Percentiles rank a stretch among this genome's conserved stretches.
These are phyloP conservation scores for Conchocele bisecta DNA, from an alignment of 2,888 invertebrate species.

Conservation along the genomic window DNA sequence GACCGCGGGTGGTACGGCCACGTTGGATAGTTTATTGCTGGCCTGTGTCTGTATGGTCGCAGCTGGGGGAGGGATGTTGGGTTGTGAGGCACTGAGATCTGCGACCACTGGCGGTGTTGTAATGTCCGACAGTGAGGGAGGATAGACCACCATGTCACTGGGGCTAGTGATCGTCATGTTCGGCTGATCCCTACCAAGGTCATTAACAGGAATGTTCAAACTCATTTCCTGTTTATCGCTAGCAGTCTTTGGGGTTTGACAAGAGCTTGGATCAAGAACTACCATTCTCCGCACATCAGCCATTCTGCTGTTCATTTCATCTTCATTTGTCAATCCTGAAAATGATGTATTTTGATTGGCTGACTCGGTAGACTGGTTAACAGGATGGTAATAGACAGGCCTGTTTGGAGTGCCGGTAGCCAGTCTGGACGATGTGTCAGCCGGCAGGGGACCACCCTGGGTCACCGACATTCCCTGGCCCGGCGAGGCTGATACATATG, in stretches of 20 bases:
- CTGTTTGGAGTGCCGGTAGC: background rate
- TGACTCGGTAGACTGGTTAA: background rate
- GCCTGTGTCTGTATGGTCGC: too few relatives aligned
- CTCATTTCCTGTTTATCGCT: too few relatives aligned
- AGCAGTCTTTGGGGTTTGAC: too few relatives aligned
- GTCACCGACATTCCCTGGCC: too few relatives aligned
- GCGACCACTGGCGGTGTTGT: conserved; percentile 3
- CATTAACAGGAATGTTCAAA: too few relatives aligned
- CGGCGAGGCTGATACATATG: too few relatives aligned
- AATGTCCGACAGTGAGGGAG: background rate
- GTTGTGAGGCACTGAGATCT: conserved; percentile 14
- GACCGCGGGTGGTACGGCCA: too few relatives aligned
- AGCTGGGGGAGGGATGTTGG: background rate
- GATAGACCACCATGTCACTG: too few relatives aligned
- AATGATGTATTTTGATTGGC: background rate
- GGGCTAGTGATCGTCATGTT: too few relatives aligned
- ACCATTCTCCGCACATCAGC: conserved; percentile 19
- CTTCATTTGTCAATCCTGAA: background rate
- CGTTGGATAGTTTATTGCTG: too few relatives aligned
- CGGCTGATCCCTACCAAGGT: too few relatives aligned
- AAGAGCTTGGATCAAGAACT: conserved; percentile 32
- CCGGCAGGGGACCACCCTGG: background rate
- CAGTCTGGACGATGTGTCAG: background rate
- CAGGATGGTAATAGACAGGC: background rate
- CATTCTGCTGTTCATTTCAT: background rate